These are phyloP conservation scores for Dinoponera quadriceps DNA, from an alignment of 1,140 invertebrate genomes.

Conservation along the genomic window DNA sequence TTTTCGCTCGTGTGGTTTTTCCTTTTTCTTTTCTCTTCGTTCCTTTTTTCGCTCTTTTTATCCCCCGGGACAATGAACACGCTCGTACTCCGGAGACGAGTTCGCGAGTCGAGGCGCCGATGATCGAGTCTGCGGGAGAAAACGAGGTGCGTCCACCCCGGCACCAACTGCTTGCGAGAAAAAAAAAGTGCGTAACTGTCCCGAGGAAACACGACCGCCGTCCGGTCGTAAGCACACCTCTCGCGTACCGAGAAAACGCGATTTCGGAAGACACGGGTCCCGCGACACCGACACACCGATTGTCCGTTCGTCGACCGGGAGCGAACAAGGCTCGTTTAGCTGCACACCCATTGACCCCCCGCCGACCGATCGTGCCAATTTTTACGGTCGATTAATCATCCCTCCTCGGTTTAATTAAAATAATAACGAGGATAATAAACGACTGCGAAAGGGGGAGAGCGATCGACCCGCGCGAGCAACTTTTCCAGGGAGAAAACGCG, in stretches of 20 bases:
- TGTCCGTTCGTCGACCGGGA: slow-evolving; percentile 10
- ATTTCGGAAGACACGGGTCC: neutral
- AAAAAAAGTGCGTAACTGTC: slow-evolving; percentile 34
- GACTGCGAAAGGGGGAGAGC: neutral
- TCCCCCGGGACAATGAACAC: slow-evolving; percentile 55
- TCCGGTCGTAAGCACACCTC: slow-evolving; percentile 9
- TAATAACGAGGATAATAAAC: slow-evolving; percentile 22
- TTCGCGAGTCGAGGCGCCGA: slow-evolving; percentile 15
- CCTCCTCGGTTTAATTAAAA: slow-evolving; percentile 36
- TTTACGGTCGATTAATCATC: slow-evolving; percentile 28
- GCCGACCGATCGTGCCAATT: slow-evolving; percentile 27
- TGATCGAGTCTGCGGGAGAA: slow-evolving; percentile 51
- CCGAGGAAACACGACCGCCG: neutral
- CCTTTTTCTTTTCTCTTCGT: neutral
- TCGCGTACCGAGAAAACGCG: slow-evolving; percentile 1
- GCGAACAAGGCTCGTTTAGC: slow-evolving; percentile 3
- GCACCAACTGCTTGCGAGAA: slow-evolving; percentile 47
- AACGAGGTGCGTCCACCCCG: slow-evolving; percentile 13
- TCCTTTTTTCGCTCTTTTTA: slow-evolving; percentile 9
- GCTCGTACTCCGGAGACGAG: slow-evolving; percentile 47
- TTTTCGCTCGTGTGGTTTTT: slow-evolving; percentile 55
- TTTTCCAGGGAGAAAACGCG: neutral
- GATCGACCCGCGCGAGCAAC: slow-evolving; percentile 3
- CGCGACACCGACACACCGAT: neutral
- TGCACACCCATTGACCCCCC: slow-evolving; percentile 2